Evolutionary conservation across 2,888 invertebrate species (phyloP).

Genomic region (Xestia sexstrigata): DNA sequence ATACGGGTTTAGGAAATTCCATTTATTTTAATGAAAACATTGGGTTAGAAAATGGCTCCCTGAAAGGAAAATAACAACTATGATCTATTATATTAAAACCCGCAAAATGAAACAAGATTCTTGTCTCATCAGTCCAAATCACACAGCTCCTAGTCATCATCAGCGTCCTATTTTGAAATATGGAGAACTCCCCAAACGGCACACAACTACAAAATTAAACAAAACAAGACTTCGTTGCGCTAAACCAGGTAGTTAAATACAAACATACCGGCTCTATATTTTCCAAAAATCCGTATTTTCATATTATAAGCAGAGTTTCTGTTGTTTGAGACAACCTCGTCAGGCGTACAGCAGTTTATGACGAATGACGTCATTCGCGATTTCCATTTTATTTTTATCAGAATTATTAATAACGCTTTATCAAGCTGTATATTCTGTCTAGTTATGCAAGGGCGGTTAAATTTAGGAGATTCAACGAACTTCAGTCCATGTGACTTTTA

Average conservation of each 20-base stretch:
- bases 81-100: not conserved
- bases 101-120: not conserved
- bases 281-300: conserved; percentile 8
- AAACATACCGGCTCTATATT: not conserved
- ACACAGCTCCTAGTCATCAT: not conserved
- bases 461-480: conserved; percentile 47
- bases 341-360: conserved; percentile 24
- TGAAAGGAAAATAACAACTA: not conserved
- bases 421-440: conserved; percentile 29
- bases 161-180: not conserved
- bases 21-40: not conserved
- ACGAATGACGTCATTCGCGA: conserved; percentile 52
- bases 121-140: not conserved
- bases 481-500: conserved; percentile 24
- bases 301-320: not conserved
- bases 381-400: conserved; percentile 45
- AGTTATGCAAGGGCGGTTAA: conserved; percentile 46
- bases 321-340: conserved; percentile 19
- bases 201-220: not conserved
- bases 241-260: not conserved
- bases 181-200: not conserved
- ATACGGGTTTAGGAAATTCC: not conserved
- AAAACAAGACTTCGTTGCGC: not conserved
- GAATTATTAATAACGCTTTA: conserved; percentile 49
- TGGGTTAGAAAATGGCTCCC: not conserved